Evolutionary conservation across 2,797 vertebrate genomes (phyloP), one percentile per base, ranked within the genome.

Genomic region (Buphagus erythrorhynchus): DNA sequence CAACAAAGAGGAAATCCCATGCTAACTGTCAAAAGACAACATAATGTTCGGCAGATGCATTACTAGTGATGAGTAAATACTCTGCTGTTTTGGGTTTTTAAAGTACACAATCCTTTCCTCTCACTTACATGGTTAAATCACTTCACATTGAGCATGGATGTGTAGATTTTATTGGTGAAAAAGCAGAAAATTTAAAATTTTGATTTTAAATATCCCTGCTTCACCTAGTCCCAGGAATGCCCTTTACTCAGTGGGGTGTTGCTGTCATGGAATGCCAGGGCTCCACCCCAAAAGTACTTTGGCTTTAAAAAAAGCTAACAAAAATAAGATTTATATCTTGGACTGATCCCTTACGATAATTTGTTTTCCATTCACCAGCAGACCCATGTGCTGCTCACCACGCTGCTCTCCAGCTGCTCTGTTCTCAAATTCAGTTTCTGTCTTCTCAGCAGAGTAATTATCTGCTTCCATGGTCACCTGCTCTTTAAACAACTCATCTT

Each of bases 41-140:
- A 86, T 73, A 73, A 78, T 43, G 38, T 59, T 92, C 0, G 0
- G 45, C 90, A 96, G 81, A 83, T 61, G 74, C 43, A 82, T n/a
- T 91, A 65, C 57, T 52, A 75, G 84, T 85, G 61, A 92, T 91
- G 74, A 96, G 38, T 89, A 94, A 94, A 95, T 87, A 89, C 43
- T 71, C 74, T 74, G 42, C n/a, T 85, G 46, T 6, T 93, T 79
- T 16, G 51, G 28, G 31, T 61, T 94, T 77, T 87, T 74, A 74
- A 89, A 83, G 57, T 29, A 85, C 18, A 13, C 43, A 68, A 22
- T 46, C 35, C 68, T 86, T 65, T 52, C 54, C n/a, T 65, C 65
- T 71, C 42, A 55, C 55, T 86, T 43, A 75, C 20, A 24, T 13
- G 6, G 58, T 77, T 82, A 83, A 73, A 87, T 82, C 46, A 55